These are phyloP conservation scores for Podarcis cretensis DNA, from an alignment of 2,113 vertebrate species.

Conservation along the genomic window DNA sequence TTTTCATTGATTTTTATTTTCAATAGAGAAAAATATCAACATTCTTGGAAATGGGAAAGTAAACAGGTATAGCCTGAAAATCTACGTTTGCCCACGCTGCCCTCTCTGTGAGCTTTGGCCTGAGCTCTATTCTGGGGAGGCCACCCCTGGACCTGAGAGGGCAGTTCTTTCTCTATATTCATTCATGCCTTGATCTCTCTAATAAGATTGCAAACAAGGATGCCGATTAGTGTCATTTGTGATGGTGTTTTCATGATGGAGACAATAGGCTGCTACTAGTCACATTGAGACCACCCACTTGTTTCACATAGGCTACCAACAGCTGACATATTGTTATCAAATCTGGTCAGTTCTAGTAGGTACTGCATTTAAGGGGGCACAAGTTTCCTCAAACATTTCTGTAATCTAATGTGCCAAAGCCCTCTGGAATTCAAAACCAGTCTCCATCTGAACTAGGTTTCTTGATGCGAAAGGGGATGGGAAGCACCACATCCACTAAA, in stretches of 20 bases:
- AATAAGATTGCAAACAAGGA: constrained; percentile 24
- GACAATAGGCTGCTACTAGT: constrained; percentile 20
- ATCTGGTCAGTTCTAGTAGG: neutral
- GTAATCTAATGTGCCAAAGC: rapidly evolving
- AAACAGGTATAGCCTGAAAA: constrained; percentile 1
- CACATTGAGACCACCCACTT: constrained; percentile 43
- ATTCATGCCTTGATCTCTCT: constrained; percentile 6
- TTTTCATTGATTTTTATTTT: constrained; percentile 40
- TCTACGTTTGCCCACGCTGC: neutral
- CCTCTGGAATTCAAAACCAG: neutral
- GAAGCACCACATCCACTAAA: neutral
- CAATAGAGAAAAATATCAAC: constrained; percentile 23
- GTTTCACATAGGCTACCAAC: neutral
- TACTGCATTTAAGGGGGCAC: neutral
- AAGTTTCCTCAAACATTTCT: neutral
- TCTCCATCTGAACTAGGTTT: neutral
- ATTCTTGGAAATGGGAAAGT: constrained; percentile 26
- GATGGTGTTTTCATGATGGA: constrained; percentile 41
- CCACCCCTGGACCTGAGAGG: constrained; percentile 7
- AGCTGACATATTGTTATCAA: neutral
- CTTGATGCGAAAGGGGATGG: neutral
- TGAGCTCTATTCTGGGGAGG: constrained; percentile 11
- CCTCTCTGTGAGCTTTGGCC: neutral
- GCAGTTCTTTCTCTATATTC: constrained; percentile 29
- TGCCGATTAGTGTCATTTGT: constrained; percentile 35